Conservation (phyloP, 2,888 invertebrate genomes). For the Automeris io region DNA sequence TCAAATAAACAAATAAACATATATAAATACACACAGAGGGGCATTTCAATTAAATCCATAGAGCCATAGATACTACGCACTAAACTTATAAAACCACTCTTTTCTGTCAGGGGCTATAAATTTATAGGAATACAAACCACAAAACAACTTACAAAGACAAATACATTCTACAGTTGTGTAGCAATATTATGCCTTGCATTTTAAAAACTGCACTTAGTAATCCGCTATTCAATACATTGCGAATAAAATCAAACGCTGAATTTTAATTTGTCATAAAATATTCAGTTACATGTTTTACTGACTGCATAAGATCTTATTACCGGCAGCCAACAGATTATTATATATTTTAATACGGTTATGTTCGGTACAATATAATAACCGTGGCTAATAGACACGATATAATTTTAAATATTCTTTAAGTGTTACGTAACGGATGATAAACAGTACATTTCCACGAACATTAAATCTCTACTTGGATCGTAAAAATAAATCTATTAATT, state of each 20-base stretch:
- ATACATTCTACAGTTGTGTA: too few relatives aligned
- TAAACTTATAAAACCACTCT: too few relatives aligned
- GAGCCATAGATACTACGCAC: too few relatives aligned
- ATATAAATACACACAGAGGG: too few relatives aligned
- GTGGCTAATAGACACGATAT: neutral
- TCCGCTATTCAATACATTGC: conserved; percentile 1
- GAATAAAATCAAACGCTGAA: conserved; percentile 2
- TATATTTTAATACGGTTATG: neutral
- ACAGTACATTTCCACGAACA: neutral
- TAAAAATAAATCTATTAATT: too few relatives aligned
- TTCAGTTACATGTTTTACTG: conserved; percentile 3
- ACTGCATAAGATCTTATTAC: neutral
- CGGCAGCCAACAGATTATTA: neutral
- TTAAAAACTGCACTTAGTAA: neutral
- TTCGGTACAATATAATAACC: neutral
- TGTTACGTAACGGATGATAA: neutral
- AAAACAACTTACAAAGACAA: too few relatives aligned
- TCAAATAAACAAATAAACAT: too few relatives aligned
- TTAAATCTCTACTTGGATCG: too few relatives aligned
- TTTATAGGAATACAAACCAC: too few relatives aligned
- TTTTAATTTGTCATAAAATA: conserved; percentile 2
- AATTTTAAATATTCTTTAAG: neutral
- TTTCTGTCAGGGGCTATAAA: too few relatives aligned
- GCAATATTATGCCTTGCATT: neutral
- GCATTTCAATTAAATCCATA: too few relatives aligned